Base-by-base conservation (phyloP, 2,888 invertebrate genomes). In the Agrochola macilenta region DNA sequence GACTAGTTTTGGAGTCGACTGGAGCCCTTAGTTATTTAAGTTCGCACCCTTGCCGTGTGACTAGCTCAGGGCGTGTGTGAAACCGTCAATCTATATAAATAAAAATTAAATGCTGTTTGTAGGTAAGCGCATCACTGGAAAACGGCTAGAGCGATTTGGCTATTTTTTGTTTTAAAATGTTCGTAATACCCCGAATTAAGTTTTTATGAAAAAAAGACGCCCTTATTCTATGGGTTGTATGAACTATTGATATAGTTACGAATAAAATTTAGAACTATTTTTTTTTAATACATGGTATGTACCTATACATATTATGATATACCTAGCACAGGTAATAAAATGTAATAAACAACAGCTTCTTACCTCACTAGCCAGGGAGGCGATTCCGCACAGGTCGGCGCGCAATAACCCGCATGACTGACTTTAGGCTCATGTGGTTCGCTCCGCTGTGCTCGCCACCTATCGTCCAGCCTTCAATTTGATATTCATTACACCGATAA, bases 321-420 rank as follows among this genome's bases (percentile, higher is more conserved):
- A 43, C 9, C 9, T 43, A 76, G 17, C n/a, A 39, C 30, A 73
- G 49, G 26, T 43, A 74, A 58, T 76, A 69, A 82, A 82, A 54
- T 4, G n/a, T 60, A 49, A 57, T 61, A 54, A 46, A 39, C 57
- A 78, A 73, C 84, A 88, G 88, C 79, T 86, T 85, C 83, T 49
- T 88, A 87, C 84, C 84, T 81, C 75, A 35, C 57, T 49, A 61
- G 79, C 12, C 46, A 70, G 68, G 58, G 68, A 69, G 60, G 82
- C 77, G 76, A 82, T 81, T 70, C 76, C 79, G 78, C 85, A 89
- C 92, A 92, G 93, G 89, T 90, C 93, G 91, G 81, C 89, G 92
- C 89, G 87, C 93, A 94, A 93, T 94, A 91, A 87, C 90, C 87
- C 92, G 93, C 93, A 91, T 93, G 93, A 93, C 92, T 91, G 93